phyloP scores from a whole-genome alignment of 2,113 vertebrate species.

The Chrysemys picta region DNA sequence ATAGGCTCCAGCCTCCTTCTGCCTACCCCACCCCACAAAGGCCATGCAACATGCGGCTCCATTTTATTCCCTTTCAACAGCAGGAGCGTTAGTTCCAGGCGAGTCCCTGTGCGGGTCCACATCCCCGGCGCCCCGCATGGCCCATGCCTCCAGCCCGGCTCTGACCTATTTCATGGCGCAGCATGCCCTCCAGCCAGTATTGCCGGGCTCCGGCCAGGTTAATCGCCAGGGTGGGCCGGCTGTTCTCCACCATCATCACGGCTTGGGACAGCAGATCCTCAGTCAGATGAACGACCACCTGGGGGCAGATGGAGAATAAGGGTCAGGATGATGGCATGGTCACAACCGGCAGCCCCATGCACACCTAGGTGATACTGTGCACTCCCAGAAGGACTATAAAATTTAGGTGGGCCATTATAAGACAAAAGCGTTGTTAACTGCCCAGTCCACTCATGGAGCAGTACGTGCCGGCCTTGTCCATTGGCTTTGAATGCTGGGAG shows the following conservation, averaged over 20 bases:
- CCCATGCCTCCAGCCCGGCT: not conserved
- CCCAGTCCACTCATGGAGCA: not conserved
- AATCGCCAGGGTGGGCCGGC: constrained; percentile 93
- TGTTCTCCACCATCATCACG: constrained; percentile 96
- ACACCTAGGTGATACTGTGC: not conserved
- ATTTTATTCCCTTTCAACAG: not conserved
- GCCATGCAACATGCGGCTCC: not conserved
- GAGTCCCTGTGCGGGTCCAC: not conserved
- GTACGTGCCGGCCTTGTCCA: too few relatives aligned
- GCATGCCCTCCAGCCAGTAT: constrained; percentile 97
- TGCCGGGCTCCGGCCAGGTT: constrained; percentile 94
- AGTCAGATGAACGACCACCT: constrained; percentile 95
- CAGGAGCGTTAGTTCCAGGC: not conserved
- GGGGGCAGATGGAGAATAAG: not conserved
- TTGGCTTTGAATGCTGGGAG: not conserved
- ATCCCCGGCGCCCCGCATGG: too few relatives aligned
- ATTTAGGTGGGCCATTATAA: too few relatives aligned
- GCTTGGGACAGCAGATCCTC: constrained; percentile 97
- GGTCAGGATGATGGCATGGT: not conserved
- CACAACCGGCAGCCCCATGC: not conserved
- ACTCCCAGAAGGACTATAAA: not conserved
- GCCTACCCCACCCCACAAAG: not conserved
- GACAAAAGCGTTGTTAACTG: not conserved
- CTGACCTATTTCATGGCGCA: constrained; percentile 96
- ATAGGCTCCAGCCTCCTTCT: not conserved